phyloP scores from a whole-genome alignment of 2,797 vertebrate genomes.

The Poecilia gillii region DNA sequence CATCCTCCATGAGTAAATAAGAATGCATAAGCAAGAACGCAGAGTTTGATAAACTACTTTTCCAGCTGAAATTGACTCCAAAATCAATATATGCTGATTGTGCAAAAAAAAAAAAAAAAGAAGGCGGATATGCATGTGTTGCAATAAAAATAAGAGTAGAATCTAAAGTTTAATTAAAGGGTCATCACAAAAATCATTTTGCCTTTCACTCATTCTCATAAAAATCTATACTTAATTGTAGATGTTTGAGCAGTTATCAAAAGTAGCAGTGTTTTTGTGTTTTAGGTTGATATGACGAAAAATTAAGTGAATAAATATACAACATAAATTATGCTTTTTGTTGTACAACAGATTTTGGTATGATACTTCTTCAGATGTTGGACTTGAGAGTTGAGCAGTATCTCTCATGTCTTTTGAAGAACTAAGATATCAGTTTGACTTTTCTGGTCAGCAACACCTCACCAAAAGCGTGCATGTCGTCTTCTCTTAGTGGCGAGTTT shows the following conservation, averaged over 20 bases:
- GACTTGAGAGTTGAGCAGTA: background rate
- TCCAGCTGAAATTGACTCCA: background rate
- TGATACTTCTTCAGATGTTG: background rate
- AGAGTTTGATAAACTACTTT: slow-evolving; percentile 14
- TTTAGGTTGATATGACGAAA: background rate
- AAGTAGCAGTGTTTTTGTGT: background rate
- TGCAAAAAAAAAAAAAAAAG: background rate
- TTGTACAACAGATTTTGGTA: background rate
- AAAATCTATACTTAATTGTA: background rate
- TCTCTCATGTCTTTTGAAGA: background rate
- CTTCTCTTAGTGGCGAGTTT: background rate
- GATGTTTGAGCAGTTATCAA: background rate
- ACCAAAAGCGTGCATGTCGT: background rate
- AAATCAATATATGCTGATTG: slow-evolving; percentile 10
- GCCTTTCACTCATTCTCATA: background rate
- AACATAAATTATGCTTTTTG: background rate
- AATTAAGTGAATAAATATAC: background rate
- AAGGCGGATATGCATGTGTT: background rate
- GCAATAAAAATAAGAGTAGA: background rate
- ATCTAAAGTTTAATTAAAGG: background rate
- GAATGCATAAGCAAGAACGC: background rate
- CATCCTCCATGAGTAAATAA: background rate
- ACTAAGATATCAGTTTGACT: background rate
- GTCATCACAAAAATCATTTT: background rate
- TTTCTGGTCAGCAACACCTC: background rate